Conservation (phyloP, 2,888 invertebrate species). For the Drosophila neotestacea region DNA sequence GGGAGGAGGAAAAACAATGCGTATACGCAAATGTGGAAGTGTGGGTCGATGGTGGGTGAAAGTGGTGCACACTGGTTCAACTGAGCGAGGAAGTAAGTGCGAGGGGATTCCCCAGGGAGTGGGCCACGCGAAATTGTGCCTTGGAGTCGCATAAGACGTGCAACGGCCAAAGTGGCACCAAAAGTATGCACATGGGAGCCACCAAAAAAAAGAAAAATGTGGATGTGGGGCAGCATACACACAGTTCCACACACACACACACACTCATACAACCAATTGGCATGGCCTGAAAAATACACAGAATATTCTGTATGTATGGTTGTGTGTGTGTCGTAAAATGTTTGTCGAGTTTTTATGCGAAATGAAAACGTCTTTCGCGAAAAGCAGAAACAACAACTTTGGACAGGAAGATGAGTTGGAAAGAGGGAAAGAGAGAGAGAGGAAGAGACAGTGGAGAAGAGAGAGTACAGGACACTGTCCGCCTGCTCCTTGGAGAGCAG, state of each 20-base stretch:
- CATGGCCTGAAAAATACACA: conserved; percentile 46
- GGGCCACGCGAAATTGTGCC: conserved; percentile 84
- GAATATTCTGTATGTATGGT: conserved; percentile 7
- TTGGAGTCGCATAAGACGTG: conserved; percentile 85
- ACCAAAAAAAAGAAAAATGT: conserved; percentile 42
- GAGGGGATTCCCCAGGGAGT: conserved; percentile 65
- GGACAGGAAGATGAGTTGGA: not conserved
- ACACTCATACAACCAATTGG: conserved; percentile 73
- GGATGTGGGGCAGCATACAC: not conserved
- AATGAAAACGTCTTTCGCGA: conserved; percentile 71
- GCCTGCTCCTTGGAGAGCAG: conserved; percentile 31
- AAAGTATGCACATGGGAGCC: conserved; percentile 77
- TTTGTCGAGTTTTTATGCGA: conserved; percentile 55
- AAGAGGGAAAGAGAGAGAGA: not conserved
- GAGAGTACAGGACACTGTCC: conserved; percentile 20
- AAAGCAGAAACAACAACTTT: conserved; percentile 35
- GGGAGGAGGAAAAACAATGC: conserved; percentile 2
- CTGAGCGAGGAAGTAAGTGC: not conserved
- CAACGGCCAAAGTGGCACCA: conserved; percentile 81
- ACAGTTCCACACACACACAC: too few relatives aligned
- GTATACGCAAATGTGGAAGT: conserved; percentile 46
- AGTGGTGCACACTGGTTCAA: not conserved
- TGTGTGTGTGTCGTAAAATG: conserved; percentile 63
- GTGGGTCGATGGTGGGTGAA: too few relatives aligned
- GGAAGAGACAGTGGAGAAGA: not conserved